phyloP scores from a whole-genome alignment of 2,888 invertebrate species.

The Catocala nupta region DNA sequence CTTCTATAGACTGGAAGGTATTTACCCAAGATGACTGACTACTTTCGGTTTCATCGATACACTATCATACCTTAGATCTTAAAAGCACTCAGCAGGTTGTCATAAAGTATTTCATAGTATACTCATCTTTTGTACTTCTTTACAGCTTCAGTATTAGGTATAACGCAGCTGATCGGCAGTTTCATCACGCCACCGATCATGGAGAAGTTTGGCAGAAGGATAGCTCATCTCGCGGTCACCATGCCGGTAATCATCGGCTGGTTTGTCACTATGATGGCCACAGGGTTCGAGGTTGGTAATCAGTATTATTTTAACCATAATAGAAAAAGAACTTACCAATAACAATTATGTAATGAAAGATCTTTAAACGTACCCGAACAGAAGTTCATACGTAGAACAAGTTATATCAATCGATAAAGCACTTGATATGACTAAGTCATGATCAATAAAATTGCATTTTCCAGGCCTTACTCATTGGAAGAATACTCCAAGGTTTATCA shows the following conservation, averaged over 20 bases:
- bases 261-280: slow-evolving; percentile 80
- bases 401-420: too few relatives aligned
- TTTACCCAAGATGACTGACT: too few relatives aligned
- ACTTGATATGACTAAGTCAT: neutral
- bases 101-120: too few relatives aligned
- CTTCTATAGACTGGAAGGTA: too few relatives aligned
- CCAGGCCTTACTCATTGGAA: slow-evolving; percentile 64
- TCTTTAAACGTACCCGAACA: too few relatives aligned
- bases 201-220: slow-evolving; percentile 84
- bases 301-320: too few relatives aligned
- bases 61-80: too few relatives aligned
- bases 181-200: slow-evolving; percentile 74
- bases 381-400: too few relatives aligned
- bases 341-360: too few relatives aligned
- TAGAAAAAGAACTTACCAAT: too few relatives aligned
- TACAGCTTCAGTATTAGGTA: slow-evolving; percentile 69
- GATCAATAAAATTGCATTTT: slow-evolving; percentile 32
- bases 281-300: slow-evolving; percentile 59
- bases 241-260: slow-evolving; percentile 84
- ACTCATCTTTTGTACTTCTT: slow-evolving; percentile 7
- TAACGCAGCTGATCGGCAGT: slow-evolving; percentile 70
- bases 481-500: slow-evolving; percentile 75
- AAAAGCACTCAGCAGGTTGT: too few relatives aligned
- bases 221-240: slow-evolving; percentile 78
- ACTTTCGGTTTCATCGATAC: too few relatives aligned